These are phyloP conservation scores for Cantharis rufa DNA, from an alignment of 2,888 invertebrate species.

Conservation along the genomic window DNA sequence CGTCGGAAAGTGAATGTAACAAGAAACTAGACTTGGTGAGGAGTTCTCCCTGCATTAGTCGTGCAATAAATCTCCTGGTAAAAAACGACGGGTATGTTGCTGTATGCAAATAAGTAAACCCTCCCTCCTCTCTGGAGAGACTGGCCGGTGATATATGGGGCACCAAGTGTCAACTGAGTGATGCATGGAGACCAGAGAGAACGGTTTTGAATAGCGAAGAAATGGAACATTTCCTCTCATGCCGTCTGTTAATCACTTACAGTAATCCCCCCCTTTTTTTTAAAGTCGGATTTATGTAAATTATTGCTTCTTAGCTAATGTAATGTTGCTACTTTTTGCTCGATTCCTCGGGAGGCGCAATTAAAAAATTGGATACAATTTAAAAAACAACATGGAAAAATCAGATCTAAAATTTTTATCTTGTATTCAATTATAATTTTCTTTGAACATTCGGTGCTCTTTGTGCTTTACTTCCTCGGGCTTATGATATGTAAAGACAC, in stretches of 20 bases:
- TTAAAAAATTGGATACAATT: conserved; percentile 12
- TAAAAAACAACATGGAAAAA: conserved; percentile 22
- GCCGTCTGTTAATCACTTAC: conserved; percentile 29
- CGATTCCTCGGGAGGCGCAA: conserved; percentile 5
- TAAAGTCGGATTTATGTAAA: conserved; percentile 15
- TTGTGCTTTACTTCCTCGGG: conserved; percentile 25
- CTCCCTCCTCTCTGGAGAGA: conserved; percentile 38
- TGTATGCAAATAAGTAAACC: conserved; percentile 56
- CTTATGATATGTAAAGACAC: conserved; percentile 24
- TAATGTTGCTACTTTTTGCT: not conserved
- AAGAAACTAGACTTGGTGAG: conserved; percentile 32
- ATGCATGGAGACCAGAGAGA: conserved; percentile 54
- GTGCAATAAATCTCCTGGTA: conserved; percentile 55
- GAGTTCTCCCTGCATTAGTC: conserved; percentile 51
- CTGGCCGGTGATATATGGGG: conserved; percentile 58
- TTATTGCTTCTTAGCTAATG: conserved; percentile 4
- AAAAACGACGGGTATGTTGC: conserved; percentile 53
- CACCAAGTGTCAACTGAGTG: conserved; percentile 59
- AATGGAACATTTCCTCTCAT: conserved; percentile 35
- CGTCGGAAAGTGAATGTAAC: conserved; percentile 5
- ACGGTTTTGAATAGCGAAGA: conserved; percentile 37
- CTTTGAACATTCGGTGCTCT: conserved; percentile 26
- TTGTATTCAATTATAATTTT: conserved; percentile 30
- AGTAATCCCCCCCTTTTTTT: conserved; percentile 10
- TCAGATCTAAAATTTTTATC: conserved; percentile 25